Base-by-base conservation (phyloP, 2,113 vertebrate species). In the Amia ocellicauda region DNA sequence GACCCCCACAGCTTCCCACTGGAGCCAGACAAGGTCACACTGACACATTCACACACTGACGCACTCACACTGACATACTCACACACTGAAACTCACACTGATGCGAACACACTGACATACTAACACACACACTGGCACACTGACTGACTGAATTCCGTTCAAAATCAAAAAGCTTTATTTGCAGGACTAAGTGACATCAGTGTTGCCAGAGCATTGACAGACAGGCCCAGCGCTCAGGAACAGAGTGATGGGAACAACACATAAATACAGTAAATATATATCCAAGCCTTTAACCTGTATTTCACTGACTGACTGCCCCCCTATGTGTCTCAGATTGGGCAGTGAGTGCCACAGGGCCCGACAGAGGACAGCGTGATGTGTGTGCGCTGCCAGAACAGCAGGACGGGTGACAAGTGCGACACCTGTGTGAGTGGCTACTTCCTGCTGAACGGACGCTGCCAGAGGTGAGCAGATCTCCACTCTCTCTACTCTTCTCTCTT, bases 341-440 rank as follows among this genome's bases (percentile, higher is more conserved):
- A 69, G 23, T 94, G 92, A 91, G 87, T 93, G 62, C 66, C 79
- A 0, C 92, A 96, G 70, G 94, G 94, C 7, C 93, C 94, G 0
- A 83, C 84, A 1, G 93, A 95, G 66, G 93, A 95, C 0, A 86
- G 80, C 2, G 93, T 92, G 0, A 81, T 97, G 19, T 97, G 94
- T 58, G 93, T 94, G 56, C 91, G 80, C 69, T 97, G 94, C 71
- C 93, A 93, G 78, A 96, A 97, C 79, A 94, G 91, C 84, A 96
- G 93, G 63, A 87, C 90, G 0, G 94, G 94, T 4, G 93, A 95
- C 76, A 92, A 89, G 58, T 97, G 94, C 24, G 92, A 96, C 58
- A 92, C 88, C 82, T 97, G 94, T 64, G 86, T 94, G 3, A 86
- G 90, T 0, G 94, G 94, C 50, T 96, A 86, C 83, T 97, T 97